Percentiles rank a stretch among this genome's conserved stretches.
Conservation (phyloP, 2,888 invertebrate species). For the Brachypterus glaber region DNA sequence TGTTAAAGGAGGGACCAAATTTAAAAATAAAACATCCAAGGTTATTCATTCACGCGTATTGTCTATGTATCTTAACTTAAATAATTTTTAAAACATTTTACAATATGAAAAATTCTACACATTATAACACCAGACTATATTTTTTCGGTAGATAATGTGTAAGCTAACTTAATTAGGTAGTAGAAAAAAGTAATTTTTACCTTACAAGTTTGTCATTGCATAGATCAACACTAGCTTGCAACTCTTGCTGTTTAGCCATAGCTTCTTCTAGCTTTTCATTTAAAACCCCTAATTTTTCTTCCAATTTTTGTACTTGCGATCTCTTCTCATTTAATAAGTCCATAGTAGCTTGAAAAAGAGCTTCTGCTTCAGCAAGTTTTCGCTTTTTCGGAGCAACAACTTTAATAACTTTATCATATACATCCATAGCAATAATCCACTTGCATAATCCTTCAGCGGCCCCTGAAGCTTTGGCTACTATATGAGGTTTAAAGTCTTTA, state of each 20-base stretch:
- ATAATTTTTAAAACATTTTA: too few relatives aligned
- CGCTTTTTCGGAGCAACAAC: conserved; percentile 79
- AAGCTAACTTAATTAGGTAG: too few relatives aligned
- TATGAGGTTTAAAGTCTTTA: conserved; percentile 67
- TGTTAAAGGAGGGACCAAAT: too few relatives aligned
- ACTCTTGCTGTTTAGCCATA: conserved; percentile 53
- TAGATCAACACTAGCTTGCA: conserved; percentile 64
- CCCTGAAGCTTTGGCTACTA: conserved; percentile 81
- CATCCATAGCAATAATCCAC: conserved; percentile 86
- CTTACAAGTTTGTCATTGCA: conserved; percentile 77
- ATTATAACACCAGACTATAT: too few relatives aligned
- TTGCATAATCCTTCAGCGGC: conserved; percentile 90
- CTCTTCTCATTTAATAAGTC: conserved; percentile 76
- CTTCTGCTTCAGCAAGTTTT: conserved; percentile 70
- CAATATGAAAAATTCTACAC: too few relatives aligned
- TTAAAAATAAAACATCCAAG: too few relatives aligned
- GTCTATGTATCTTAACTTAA: too few relatives aligned
- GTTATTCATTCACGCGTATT: too few relatives aligned
- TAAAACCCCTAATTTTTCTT: conserved; percentile 63
- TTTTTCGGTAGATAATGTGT: conserved; percentile 79
- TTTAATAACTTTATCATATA: conserved; percentile 77
- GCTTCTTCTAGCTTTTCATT: conserved; percentile 60
- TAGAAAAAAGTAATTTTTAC: too few relatives aligned
- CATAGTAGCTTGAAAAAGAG: conserved; percentile 74
- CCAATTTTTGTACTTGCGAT: conserved; percentile 63